Percentiles rank a stretch among this genome's conserved stretches.
Conservation (phyloP, 2,797 vertebrate species). For the Malurus leucopterus region DNA sequence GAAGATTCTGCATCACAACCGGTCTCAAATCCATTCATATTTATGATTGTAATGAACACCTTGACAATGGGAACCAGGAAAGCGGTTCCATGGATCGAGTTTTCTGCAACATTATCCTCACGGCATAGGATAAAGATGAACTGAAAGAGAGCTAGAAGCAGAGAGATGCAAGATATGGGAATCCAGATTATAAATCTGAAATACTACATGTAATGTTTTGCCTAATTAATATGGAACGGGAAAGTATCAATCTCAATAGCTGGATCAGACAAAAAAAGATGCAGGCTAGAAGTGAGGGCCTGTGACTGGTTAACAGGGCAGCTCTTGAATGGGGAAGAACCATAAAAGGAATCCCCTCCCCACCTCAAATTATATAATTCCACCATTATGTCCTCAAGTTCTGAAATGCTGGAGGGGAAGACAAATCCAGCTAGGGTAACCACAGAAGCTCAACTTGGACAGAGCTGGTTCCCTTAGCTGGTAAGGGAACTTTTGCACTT, state of each 20-base stretch:
- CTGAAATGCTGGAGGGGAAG: background rate
- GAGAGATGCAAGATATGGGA: background rate
- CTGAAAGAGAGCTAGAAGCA: background rate
- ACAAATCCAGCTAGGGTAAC: background rate
- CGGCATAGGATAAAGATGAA: background rate
- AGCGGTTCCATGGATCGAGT: background rate
- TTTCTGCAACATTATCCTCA: background rate
- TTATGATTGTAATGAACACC: constrained; percentile 10
- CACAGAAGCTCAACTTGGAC: background rate
- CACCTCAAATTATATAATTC: background rate
- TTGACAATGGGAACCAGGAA: background rate
- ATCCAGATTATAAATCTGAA: background rate
- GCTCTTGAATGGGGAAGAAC: background rate
- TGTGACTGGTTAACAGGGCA: background rate
- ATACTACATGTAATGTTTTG: background rate
- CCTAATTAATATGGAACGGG: background rate
- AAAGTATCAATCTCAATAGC: background rate
- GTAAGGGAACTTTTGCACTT: background rate
- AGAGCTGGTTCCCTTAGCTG: background rate
- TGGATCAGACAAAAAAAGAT: background rate
- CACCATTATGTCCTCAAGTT: background rate
- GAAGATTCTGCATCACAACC: background rate
- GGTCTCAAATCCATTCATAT: background rate
- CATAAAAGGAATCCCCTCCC: background rate
- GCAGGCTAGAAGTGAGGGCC: background rate